A percentile compares a stretch with the other conserved stretches of the same genome.
Evolutionary conservation across 2,888 invertebrate species (phyloP).

Genomic region (Trilocha varians): DNA sequence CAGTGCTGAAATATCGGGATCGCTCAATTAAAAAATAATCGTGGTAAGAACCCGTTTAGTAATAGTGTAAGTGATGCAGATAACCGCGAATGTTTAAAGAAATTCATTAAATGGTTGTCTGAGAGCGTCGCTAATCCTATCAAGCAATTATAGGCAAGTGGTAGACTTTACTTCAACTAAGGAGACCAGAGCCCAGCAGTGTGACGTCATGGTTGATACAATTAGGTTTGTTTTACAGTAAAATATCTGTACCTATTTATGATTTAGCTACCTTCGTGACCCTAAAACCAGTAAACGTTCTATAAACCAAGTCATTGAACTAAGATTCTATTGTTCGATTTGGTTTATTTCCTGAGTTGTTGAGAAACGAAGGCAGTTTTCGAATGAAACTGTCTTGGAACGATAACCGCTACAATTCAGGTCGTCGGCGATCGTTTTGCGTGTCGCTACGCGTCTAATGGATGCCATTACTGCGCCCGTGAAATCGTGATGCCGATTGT

Average conservation of each 20-base stretch:
- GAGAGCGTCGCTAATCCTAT: too few relatives aligned
- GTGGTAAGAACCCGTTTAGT: too few relatives aligned
- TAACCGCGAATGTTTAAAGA: too few relatives aligned
- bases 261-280: slow-evolving; percentile 10
- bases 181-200: too few relatives aligned
- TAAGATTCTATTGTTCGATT: slow-evolving; percentile 9
- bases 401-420: slow-evolving; percentile 18
- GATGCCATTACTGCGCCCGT: slow-evolving; percentile 50
- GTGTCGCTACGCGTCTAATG: slow-evolving; percentile 51
- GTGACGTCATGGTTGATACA: too few relatives aligned
- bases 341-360: slow-evolving; percentile 14
- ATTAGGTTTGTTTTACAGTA: not conserved
- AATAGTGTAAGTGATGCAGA: too few relatives aligned
- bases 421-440: slow-evolving; percentile 53
- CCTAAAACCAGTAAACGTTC: too few relatives aligned
- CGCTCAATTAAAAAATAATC: too few relatives aligned
- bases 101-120: too few relatives aligned
- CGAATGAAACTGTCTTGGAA: slow-evolving; percentile 19
- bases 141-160: too few relatives aligned
- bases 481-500: slow-evolving; percentile 57
- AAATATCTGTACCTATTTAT: not conserved
- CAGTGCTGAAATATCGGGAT: too few relatives aligned
- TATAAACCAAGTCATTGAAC: slow-evolving; percentile 13
- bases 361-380: slow-evolving; percentile 16
- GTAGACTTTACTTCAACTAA: too few relatives aligned